Evolutionary conservation across 2,113 vertebrate genomes (phyloP).

Genomic region (Isichthys henryi): DNA sequence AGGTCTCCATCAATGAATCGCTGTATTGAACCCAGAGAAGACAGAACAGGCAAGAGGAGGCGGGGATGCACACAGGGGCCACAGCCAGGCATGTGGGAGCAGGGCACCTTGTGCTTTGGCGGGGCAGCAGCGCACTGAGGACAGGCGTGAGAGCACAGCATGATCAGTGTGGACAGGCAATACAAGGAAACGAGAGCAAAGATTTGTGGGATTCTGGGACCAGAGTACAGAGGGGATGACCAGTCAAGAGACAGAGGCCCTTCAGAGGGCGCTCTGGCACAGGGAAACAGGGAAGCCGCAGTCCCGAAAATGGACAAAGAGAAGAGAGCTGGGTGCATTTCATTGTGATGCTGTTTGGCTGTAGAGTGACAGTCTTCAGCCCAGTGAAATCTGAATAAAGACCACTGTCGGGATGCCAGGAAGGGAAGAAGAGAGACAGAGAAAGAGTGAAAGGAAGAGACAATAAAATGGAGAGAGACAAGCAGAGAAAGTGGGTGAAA

Average conservation of each 20-base stretch:
- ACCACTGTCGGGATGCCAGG: not conserved
- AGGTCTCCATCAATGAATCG: not conserved
- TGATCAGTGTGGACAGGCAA: not conserved
- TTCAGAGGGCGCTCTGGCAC: not conserved
- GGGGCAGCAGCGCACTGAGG: not conserved
- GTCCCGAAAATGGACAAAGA: not conserved
- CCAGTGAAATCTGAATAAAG: slow-evolving; percentile 8
- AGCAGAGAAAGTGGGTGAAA: not conserved
- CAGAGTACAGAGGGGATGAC: not conserved
- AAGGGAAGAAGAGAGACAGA: not conserved
- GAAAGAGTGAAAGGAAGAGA: not conserved
- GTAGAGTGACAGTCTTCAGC: slow-evolving; percentile 6
- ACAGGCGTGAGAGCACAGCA: not conserved
- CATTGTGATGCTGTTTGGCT: not conserved
- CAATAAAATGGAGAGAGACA: not conserved
- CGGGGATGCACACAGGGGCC: not conserved
- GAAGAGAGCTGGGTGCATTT: not conserved
- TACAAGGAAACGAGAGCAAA: not conserved
- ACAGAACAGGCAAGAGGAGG: not conserved
- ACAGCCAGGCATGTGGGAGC: not conserved
- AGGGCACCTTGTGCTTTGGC: not conserved
- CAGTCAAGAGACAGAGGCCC: not conserved
- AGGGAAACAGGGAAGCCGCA: not conserved
- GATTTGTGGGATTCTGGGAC: not conserved
- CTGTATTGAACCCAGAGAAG: not conserved